A percentile compares a stretch with the other conserved stretches of the same genome.
phyloP scores from a whole-genome alignment of 2,113 vertebrate species.

The Phainopepla nitens region DNA sequence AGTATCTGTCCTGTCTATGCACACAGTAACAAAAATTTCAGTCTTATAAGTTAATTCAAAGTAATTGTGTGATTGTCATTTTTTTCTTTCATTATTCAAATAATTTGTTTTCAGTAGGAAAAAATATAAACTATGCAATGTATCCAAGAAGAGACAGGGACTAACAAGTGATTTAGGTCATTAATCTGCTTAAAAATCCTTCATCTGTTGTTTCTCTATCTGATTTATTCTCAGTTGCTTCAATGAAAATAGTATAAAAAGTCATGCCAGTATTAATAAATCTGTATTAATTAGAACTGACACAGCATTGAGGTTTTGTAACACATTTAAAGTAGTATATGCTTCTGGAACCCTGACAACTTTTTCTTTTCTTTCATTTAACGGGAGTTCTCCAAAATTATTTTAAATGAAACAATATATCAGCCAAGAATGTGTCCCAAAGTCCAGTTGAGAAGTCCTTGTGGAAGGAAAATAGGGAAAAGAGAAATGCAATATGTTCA shows the following conservation, averaged over 20 bases:
- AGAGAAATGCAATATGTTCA: background rate
- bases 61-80: background rate
- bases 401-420: slow-evolving; percentile 4
- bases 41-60: background rate
- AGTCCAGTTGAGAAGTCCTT: background rate
- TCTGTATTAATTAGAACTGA: slow-evolving; percentile 43
- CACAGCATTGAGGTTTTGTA: background rate
- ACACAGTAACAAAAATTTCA: background rate
- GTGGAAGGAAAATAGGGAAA: background rate
- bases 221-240: slow-evolving; percentile 40
- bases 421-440: slow-evolving; percentile 6
- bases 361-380: slow-evolving; percentile 15
- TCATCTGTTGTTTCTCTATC: slow-evolving; percentile 8
- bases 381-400: slow-evolving; percentile 13
- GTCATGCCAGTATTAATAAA: slow-evolving; percentile 8
- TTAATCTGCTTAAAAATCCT: slow-evolving; percentile 24
- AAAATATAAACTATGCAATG: background rate
- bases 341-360: slow-evolving; percentile 10
- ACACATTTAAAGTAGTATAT: background rate
- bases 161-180: background rate
- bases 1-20: background rate
- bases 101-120: background rate
- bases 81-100: background rate
- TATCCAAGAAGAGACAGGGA: background rate
- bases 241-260: slow-evolving; percentile 23